Conservation (phyloP, 2,113 vertebrate species). For the Noturus placidus region DNA sequence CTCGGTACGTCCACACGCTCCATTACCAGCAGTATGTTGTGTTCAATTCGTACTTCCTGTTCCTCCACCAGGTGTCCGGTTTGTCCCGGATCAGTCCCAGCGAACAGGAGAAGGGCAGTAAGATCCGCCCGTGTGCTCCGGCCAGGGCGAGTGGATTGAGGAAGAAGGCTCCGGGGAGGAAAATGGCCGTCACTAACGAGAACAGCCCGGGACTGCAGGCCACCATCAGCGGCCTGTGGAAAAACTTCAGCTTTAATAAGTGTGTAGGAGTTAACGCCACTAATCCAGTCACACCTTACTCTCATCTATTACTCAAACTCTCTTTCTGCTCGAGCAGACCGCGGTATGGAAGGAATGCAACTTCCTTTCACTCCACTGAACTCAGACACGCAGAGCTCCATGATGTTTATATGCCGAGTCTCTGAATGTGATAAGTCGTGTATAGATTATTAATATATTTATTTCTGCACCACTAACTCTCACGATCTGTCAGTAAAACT, state of each 20-base stretch:
- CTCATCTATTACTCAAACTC: not conserved
- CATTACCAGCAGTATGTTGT: too few relatives aligned
- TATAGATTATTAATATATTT: too few relatives aligned
- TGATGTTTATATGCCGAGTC: too few relatives aligned
- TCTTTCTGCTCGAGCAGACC: not conserved
- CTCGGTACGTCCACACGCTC: not conserved
- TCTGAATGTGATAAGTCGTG: not conserved
- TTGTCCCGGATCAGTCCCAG: conserved; percentile 67
- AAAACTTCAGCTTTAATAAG: conserved; percentile 89
- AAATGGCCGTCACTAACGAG: conserved; percentile 71
- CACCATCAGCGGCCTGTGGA: conserved; percentile 87
- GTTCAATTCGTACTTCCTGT: not conserved
- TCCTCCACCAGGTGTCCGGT: conserved; percentile 76
- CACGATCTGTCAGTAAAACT: not conserved
- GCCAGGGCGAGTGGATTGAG: conserved; percentile 88
- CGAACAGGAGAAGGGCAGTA: conserved; percentile 60
- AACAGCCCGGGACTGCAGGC: conserved; percentile 81
- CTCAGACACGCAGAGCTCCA: too few relatives aligned
- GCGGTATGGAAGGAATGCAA: too few relatives aligned
- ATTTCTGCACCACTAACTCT: not conserved
- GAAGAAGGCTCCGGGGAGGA: conserved; percentile 71
- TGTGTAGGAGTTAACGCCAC: conserved; percentile 55
- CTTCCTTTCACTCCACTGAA: too few relatives aligned
- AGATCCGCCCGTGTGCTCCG: conserved; percentile 67
- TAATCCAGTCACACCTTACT: not conserved